Evolutionary conservation across 2,888 invertebrate species (phyloP), one percentile per base, ranked within the genome.

Genomic region (Pollenia griseotomentosa): DNA sequence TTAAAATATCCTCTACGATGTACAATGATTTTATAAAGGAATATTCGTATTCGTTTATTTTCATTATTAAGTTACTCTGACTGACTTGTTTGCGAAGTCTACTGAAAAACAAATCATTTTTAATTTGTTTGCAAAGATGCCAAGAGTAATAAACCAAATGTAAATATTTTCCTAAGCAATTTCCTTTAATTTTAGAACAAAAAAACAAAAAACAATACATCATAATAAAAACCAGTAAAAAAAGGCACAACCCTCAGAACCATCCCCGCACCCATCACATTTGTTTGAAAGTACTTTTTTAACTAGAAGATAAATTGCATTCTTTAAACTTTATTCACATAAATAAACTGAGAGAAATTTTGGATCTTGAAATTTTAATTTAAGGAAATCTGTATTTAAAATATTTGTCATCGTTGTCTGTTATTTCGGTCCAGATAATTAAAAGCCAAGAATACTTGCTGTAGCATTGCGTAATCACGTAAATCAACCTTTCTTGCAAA

Each of bases 71-170:
- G 57, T 68, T 68, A 23, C 48, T 57, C 48, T 44, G n/a, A 40
- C 42, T 66, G 53, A 68, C 46, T 80, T 40, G 55, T 66, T 66
- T 61, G 61, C 65, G 61, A 75, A 53, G 75, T 14, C 66, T 51
- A 51, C 83, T 73, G 55, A 23, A 83, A 83, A 83, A 86, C 79
- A 86, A 86, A 83, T 85, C 88, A 85, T 80, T 85, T 88, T 81
- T 88, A 88, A 88, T 85, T 85, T 88, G 88, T 85, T 88, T 88
- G 80, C 83, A 65, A 85, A 83, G 88, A 88, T 85, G 83, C 66
- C 82, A 79, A 57, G 75, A 87, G 79, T 82, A 85, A 85, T 87
- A 87, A 87, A 77, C 78, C 79, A 79, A 87, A 85, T 85, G 83
- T 75, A 87, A 87, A 87, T 85, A 85, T 85, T 85, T 85, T 85